Evolutionary conservation across 2,888 invertebrate genomes (phyloP), one percentile per base, ranked within the genome.

Genomic region (Psylliodes chrysocephalus): DNA sequence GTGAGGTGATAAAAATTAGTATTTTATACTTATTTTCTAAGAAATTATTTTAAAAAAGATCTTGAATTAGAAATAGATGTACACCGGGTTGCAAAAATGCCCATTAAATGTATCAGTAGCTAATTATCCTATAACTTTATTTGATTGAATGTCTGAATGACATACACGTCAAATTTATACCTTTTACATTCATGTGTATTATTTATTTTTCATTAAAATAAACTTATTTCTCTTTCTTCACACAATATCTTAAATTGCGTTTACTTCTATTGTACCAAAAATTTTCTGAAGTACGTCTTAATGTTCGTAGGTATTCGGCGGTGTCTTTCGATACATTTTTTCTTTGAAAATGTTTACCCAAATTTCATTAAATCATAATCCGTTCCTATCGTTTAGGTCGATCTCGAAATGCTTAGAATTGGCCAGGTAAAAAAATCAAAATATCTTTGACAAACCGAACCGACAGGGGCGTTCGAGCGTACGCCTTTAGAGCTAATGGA

Each of bases 391-490:
- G 56, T 60, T 60, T 60, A 64, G 66, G 60, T 60, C 66, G 56
- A 71, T 71, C 70, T 71, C 47, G 55, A 64, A 54, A 62, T 53
- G 66, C 51, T 57, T 62, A 65, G 67, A 67, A 64, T 64, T 57
- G 52, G 22, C 60, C 70, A 71, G 71, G 69, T 65, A 68, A 55
- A 59, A 60, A 40, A 63, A 60, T 63, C 61, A 46, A 63, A 68
- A 66, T 67, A 72, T 69, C 75, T 78, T 79, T 77, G 77, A 71
- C 75, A 69, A 75, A 75, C 69, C 72, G 71, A 70, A 72, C 79
- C 78, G 80, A 80, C 80, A 77, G 70, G 79, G 76, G 81, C 81
- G 81, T 81, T 79, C 79, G 74, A 77, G 81, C 81, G 79, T 79
- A 76, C 74, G 77, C 73, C 78, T 77, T 70, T 71, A 69, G 68